These are phyloP conservation scores for Mythimna ferrago DNA, from an alignment of 2,888 invertebrate genomes.

Conservation along the genomic window DNA sequence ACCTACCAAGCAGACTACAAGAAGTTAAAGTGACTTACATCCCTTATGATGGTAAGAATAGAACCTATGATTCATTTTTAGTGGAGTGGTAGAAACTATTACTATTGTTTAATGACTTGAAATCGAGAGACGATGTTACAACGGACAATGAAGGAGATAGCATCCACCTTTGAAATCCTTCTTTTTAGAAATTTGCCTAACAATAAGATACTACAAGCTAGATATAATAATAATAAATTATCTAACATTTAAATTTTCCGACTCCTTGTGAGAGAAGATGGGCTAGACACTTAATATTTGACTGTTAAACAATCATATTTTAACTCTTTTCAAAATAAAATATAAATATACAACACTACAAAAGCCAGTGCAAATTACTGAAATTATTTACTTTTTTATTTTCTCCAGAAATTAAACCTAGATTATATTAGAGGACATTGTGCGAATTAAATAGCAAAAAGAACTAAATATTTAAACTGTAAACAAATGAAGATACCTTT, in stretches of 20 bases:
- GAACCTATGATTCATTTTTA: neutral
- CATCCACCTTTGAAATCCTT: no score
- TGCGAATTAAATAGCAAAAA: no score
- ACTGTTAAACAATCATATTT: neutral
- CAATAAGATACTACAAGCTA: neutral
- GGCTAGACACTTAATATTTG: neutral
- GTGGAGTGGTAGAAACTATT: neutral
- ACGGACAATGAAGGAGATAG: no score
- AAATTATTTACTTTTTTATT: no score
- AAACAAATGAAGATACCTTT: no score
- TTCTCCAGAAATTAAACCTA: no score
- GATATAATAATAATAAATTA: neutral
- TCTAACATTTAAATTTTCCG: neutral
- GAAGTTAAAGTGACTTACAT: slow-evolving; percentile 84
- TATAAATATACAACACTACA: neutral
- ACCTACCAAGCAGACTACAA: slow-evolving; percentile 83
- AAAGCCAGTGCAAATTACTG: neutral
- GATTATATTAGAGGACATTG: no score
- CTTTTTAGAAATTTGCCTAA: no score
- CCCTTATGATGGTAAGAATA: slow-evolving; percentile 78
- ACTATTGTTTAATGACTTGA: no score
- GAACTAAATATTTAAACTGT: no score
- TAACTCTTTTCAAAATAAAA: neutral
- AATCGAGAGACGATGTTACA: no score
- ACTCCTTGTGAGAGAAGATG: neutral